phyloP scores from a whole-genome alignment of 1,140 invertebrate species.

The Dreissena rostriformis region DNA sequence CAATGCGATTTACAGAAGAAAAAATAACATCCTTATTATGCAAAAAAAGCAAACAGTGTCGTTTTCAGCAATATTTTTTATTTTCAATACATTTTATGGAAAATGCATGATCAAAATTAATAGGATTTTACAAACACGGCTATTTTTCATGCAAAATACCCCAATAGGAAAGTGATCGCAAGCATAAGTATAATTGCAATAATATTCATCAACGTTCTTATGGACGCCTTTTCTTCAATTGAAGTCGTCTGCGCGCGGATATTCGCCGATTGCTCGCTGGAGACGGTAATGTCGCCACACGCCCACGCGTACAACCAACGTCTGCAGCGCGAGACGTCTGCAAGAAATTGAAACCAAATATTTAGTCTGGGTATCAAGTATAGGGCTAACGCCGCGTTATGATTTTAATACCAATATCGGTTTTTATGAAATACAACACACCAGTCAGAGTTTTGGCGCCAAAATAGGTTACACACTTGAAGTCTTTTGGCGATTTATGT shows the following conservation, averaged over 20 bases:
- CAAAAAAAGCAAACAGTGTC: background rate
- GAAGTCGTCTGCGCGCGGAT: conserved; percentile 69
- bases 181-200: conserved; percentile 56
- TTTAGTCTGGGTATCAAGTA: background rate
- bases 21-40: too few species aligned
- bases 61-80: background rate
- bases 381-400: background rate
- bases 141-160: conserved; percentile 52
- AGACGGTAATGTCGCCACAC: conserved; percentile 66
- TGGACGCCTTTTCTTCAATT: conserved; percentile 58
- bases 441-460: background rate
- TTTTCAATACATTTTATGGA: background rate
- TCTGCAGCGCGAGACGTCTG: conserved; percentile 12
- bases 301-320: conserved; percentile 60
- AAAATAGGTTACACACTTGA: background rate
- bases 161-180: conserved; percentile 67
- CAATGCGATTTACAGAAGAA: too few species aligned
- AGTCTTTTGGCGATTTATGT: too few species aligned
- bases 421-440: background rate
- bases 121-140: background rate
- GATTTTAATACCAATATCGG: background rate
- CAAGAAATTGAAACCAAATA: background rate
- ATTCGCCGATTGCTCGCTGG: conserved; percentile 50
- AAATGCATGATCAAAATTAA: background rate
- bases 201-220: conserved; percentile 57